Base-by-base conservation (phyloP, 2,113 vertebrate species). In the Boleophthalmus pectinirostris region DNA sequence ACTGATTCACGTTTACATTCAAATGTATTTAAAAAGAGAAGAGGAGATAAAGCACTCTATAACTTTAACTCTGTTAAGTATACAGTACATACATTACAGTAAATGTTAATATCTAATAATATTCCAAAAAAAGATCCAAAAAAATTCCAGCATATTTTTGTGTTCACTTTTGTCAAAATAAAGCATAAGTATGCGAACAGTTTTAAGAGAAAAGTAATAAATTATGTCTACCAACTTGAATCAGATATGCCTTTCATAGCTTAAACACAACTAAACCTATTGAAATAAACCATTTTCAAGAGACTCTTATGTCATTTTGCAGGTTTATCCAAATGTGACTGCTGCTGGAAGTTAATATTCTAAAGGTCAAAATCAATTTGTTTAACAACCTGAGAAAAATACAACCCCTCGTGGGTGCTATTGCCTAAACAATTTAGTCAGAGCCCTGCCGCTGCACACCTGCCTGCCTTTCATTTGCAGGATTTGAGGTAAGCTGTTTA, bases 301-400 rank as follows among this genome's bases (percentile, higher is more conserved):
- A 6, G 14, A 18, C 23, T 58, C 23, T 25, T 25, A 58, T 25
- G 25, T 33, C 25, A 61, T 38, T 4, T 68, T 29, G 57, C 51
- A 69, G 8, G 69, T 68, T 84, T 15, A 65, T 58, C 65, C 49
- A 46, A 76, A 79, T 74, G 76, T 68, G 38, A 71, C 57, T 83
- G 82, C 75, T 67, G 47, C 47, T 57, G 58, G 38, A 63, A 69
- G 60, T 77, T 72, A 72, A 71, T 71, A 72, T 58, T 66, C 58
- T 67, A 86, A 79, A 79, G 82, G 78, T 87, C 81, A 78, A 78
- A 83, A 86, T 84, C 76, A 77, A 88, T 89, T 90, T 87, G 77
- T 77, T 73, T 78, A 88, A 84, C 74, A 85, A 84, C 77, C 66
- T 61, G 15, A 68, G 75, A 65, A 78, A 47, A 72, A 61, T 33